phyloP scores from a whole-genome alignment of 2,113 vertebrate genomes.

The Cyphomyrus plagiostoma region DNA sequence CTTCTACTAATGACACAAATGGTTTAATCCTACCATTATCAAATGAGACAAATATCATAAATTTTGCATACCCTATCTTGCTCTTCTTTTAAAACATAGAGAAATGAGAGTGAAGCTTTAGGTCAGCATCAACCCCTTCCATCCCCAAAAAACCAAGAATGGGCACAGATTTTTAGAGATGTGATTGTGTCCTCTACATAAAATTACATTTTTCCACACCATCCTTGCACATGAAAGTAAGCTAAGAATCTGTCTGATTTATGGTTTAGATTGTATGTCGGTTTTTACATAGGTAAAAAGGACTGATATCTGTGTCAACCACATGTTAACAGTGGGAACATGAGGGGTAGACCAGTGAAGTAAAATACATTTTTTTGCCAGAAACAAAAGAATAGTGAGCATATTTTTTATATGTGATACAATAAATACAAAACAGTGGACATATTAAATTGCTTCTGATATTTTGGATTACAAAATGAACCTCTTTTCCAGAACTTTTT shows the following conservation, averaged over 20 bases:
- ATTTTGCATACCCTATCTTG: neutral
- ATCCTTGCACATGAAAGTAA: neutral
- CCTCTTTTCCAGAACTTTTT: too few species aligned
- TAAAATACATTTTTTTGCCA: too few species aligned
- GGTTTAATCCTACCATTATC: neutral
- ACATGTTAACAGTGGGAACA: too few species aligned
- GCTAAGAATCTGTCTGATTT: too few species aligned
- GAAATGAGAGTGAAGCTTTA: neutral
- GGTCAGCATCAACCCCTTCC: neutral
- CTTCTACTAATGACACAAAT: constrained; percentile 26
- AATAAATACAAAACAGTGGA: too few species aligned
- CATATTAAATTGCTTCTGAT: too few species aligned
- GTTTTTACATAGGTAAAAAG: neutral
- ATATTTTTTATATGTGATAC: too few species aligned
- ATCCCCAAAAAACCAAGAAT: neutral
- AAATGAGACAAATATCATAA: neutral
- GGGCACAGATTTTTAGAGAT: neutral
- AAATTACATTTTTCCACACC: neutral
- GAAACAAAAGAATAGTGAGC: too few species aligned
- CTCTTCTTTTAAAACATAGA: neutral
- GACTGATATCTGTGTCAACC: too few species aligned
- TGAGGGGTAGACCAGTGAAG: too few species aligned
- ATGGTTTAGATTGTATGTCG: too few species aligned
- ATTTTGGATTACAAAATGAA: too few species aligned
- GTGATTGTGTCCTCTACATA: neutral